These are phyloP conservation scores for Meliscaeva auricollis DNA, from an alignment of 2,888 invertebrate genomes.

Conservation along the genomic window DNA sequence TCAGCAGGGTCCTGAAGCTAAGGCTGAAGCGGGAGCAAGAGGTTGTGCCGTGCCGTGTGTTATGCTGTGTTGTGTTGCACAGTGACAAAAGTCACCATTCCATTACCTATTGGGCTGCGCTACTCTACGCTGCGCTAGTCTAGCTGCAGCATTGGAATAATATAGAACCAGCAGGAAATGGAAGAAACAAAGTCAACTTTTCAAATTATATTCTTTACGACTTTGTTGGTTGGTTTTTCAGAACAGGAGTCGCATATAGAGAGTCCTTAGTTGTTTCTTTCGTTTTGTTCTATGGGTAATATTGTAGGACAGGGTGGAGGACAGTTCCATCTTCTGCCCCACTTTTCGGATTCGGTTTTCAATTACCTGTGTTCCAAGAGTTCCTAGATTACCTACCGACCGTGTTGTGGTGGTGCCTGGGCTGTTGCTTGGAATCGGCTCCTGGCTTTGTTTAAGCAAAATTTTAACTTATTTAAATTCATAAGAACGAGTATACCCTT, in stretches of 20 bases:
- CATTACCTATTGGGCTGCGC: constrained; percentile 5
- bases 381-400: constrained; percentile 35
- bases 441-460: constrained; percentile 58
- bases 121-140: background rate
- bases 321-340: constrained; percentile 57
- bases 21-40: background rate
- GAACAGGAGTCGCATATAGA: background rate
- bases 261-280: background rate
- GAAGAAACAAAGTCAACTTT: constrained; percentile 72
- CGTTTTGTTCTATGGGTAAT: background rate
- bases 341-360: constrained; percentile 60
- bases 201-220: constrained; percentile 76
- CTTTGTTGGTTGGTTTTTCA: constrained; percentile 64
- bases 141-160: constrained; percentile 18
- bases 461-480: constrained; percentile 74
- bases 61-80: constrained; percentile 38
- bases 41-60: background rate
- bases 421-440: constrained; percentile 41
- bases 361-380: constrained; percentile 64
- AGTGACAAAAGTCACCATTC: constrained; percentile 72
- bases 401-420: constrained; percentile 9
- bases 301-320: background rate
- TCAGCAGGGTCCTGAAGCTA: constrained; percentile 3
- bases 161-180: constrained; percentile 61
- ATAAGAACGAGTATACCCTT: constrained; percentile 48